Conservation (phyloP, 1,140 invertebrate species). For the Papilio aristodemus region DNA sequence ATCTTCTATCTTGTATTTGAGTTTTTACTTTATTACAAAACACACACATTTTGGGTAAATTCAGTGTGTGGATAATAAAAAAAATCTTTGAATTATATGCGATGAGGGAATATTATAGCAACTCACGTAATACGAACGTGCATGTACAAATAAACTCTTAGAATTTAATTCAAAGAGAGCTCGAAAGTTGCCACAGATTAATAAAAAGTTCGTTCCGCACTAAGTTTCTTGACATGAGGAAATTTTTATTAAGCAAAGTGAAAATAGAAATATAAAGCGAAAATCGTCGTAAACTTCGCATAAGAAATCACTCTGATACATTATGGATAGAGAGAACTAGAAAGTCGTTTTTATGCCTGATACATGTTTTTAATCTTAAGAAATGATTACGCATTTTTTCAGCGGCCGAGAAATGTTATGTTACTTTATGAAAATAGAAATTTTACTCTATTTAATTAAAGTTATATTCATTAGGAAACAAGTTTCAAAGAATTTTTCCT, state of each 20-base stretch:
- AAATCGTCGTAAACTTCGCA: slow-evolving; percentile 13
- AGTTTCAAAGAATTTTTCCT: no score
- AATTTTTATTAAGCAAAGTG: slow-evolving; percentile 27
- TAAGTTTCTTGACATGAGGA: slow-evolving; percentile 31
- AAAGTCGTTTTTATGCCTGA: background rate
- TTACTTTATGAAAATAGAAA: background rate
- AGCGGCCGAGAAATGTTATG: no score
- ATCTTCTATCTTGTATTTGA: no score
- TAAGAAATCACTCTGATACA: background rate
- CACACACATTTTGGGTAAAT: no score
- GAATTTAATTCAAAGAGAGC: slow-evolving; percentile 32
- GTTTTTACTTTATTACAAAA: no score
- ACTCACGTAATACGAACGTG: slow-evolving; percentile 2
- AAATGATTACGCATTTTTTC: background rate
- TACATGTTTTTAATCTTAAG: background rate
- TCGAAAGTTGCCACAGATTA: slow-evolving; percentile 31
- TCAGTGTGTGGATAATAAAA: background rate
- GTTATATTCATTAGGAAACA: no score
- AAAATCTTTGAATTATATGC: background rate
- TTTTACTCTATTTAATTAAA: no score
- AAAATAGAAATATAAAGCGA: slow-evolving; percentile 26
- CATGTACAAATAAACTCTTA: slow-evolving; percentile 22
- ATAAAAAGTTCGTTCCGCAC: slow-evolving; percentile 26
- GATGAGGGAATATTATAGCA: background rate
- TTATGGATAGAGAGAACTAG: background rate